phyloP scores from a whole-genome alignment of 2,113 vertebrate genomes.

The Gadus chalcogrammus region DNA sequence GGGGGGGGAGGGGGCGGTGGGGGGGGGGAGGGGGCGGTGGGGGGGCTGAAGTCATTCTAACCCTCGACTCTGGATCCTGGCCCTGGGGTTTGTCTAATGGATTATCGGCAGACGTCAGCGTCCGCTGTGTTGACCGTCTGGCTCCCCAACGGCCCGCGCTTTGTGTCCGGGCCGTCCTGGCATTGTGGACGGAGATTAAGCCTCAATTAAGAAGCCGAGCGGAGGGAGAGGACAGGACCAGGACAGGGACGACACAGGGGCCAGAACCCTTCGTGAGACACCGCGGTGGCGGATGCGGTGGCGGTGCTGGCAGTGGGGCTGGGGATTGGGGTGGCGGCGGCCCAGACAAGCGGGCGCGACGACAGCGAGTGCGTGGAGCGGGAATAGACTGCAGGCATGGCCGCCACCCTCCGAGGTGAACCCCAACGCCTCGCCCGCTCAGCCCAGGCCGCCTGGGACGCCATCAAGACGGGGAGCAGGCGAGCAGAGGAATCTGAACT shows the following conservation, averaged over 20 bases:
- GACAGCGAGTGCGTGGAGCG: conserved; percentile 15
- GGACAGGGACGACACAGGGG: conserved; percentile 35
- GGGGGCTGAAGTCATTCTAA: no score
- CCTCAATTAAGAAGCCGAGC: conserved; percentile 44
- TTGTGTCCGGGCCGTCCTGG: conserved; percentile 29
- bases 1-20: no score
- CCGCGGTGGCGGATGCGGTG: no score
- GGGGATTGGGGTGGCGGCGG: no score
- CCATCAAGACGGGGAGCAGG: conserved; percentile 1
- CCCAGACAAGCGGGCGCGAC: conserved; percentile 39
- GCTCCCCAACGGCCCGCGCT: conserved; percentile 3
- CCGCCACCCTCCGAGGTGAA: conserved; percentile 9
- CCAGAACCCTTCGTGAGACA: conserved; percentile 43
- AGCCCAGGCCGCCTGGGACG: conserved; percentile 29
- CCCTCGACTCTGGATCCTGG: no score
- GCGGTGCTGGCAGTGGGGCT: no score
- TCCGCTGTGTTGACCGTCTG: no score
- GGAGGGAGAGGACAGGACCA: conserved; percentile 46
- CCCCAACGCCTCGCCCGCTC: conserved; percentile 19
- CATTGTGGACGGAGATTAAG: conserved; percentile 22
- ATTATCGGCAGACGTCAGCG: no score
- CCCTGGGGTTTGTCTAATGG: no score
- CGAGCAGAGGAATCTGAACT: background rate
- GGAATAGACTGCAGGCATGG: background rate
- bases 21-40: no score